A percentile compares a stretch with the other conserved stretches of the same genome.
Evolutionary conservation across 2,888 invertebrate genomes (phyloP).

Genomic region (Diadegma fenestrale): DNA sequence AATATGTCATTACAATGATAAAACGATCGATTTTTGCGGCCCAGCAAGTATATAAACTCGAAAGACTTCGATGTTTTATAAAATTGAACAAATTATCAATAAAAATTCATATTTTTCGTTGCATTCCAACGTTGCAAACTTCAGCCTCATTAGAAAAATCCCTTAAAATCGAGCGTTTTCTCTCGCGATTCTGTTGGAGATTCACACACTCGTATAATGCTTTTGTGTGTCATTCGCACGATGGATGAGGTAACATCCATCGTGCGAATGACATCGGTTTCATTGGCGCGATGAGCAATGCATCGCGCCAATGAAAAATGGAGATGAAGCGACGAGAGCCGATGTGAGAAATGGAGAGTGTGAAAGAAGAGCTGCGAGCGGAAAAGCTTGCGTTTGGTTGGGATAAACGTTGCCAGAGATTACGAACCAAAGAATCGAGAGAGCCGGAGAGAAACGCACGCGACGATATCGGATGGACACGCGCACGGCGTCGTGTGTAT

Average conservation of each 20-base stretch:
- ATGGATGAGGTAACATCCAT: conserved; percentile 54
- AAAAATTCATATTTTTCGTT: too few species aligned
- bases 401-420: not conserved
- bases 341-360: not conserved
- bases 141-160: too few species aligned
- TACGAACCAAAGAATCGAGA: not conserved
- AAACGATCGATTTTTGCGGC: too few species aligned
- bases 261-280: too few species aligned
- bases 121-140: too few species aligned
- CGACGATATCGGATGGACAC: conserved; percentile 61
- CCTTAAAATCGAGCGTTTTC: conserved; percentile 37
- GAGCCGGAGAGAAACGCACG: conserved; percentile 34
- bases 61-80: too few species aligned
- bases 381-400: not conserved
- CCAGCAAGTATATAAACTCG: too few species aligned
- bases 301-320: not conserved
- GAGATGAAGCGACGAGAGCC: not conserved
- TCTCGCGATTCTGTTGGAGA: not conserved
- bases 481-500: conserved; percentile 62
- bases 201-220: conserved; percentile 77
- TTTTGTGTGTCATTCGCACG: conserved; percentile 70
- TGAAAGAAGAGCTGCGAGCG: not conserved
- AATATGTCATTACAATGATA: too few species aligned
- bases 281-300: conserved; percentile 30
- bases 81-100: too few species aligned